These are phyloP conservation scores for Polydesmus complanatus DNA, from an alignment of 2,888 invertebrate genomes.

Conservation along the genomic window DNA sequence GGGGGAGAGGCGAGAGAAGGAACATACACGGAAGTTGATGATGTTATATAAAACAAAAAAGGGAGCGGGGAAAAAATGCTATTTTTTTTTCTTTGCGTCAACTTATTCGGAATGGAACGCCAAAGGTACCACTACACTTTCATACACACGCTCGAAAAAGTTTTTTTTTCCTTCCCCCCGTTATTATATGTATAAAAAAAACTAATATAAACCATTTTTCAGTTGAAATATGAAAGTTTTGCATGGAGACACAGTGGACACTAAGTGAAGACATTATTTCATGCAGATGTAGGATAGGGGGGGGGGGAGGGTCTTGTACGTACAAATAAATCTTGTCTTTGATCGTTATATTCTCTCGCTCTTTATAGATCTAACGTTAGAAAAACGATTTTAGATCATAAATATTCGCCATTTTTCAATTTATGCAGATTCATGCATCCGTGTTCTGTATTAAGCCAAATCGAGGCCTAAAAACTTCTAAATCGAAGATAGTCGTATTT, in stretches of 20 bases:
- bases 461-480: not conserved
- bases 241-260: not conserved
- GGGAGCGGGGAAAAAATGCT: too few species aligned
- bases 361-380: not conserved
- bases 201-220: not conserved
- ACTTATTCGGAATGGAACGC: not conserved
- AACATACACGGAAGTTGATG: not conserved
- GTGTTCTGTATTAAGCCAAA: not conserved
- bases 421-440: not conserved
- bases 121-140: not conserved
- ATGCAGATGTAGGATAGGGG: too few species aligned
- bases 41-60: not conserved
- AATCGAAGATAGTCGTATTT: too few species aligned
- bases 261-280: not conserved
- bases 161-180: too few species aligned
- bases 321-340: not conserved
- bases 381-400: constrained; percentile 2
- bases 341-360: not conserved
- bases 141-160: not conserved
- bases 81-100: too few species aligned
- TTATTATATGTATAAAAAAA: not conserved
- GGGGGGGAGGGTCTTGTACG: not conserved
- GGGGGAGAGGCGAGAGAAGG: not conserved
- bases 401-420: constrained; percentile 4
- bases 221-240: not conserved